These are phyloP conservation scores for Bombus sylvicola DNA, from an alignment of 1,140 invertebrate species.

Conservation along the genomic window DNA sequence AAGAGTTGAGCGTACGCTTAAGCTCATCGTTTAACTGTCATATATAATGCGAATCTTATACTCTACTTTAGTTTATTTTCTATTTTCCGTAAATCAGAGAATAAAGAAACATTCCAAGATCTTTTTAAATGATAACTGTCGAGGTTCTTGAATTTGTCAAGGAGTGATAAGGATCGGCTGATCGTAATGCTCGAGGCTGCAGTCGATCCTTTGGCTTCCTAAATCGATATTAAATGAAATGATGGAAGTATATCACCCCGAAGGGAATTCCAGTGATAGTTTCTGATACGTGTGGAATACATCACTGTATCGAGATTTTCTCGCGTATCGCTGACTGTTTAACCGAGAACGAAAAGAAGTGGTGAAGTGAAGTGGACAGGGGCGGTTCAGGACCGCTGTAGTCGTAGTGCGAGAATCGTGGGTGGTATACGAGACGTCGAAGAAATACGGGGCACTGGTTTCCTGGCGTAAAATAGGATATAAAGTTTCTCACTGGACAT, in stretches of 20 bases:
- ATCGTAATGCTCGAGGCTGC: neutral
- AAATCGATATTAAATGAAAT: conserved; percentile 6
- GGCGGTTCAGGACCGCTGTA: conserved; percentile 29
- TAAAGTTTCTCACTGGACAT: conserved; percentile 53
- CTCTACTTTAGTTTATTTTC: too few relatives aligned
- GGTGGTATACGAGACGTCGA: conserved; percentile 50
- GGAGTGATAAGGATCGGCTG: neutral
- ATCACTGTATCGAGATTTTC: neutral
- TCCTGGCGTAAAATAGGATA: conserved; percentile 63
- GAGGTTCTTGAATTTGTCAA: neutral
- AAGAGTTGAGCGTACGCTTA: neutral
- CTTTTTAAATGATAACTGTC: neutral
- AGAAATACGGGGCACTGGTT: conserved; percentile 64
- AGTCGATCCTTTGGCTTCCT: neutral
- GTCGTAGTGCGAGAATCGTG: conserved; percentile 18
- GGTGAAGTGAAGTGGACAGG: conserved; percentile 15
- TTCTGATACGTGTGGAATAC: conserved; percentile 1
- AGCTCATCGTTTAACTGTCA: neutral
- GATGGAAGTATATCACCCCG: conserved; percentile 7
- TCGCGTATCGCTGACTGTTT: conserved; percentile 1
- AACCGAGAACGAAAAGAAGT: conserved; percentile 5
- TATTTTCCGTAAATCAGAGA: too few relatives aligned
- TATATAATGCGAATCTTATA: neutral
- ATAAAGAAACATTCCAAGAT: neutral
- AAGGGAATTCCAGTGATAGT: neutral